phyloP scores from a whole-genome alignment of 1,140 invertebrate genomes.

The Portunus trituberculatus region DNA sequence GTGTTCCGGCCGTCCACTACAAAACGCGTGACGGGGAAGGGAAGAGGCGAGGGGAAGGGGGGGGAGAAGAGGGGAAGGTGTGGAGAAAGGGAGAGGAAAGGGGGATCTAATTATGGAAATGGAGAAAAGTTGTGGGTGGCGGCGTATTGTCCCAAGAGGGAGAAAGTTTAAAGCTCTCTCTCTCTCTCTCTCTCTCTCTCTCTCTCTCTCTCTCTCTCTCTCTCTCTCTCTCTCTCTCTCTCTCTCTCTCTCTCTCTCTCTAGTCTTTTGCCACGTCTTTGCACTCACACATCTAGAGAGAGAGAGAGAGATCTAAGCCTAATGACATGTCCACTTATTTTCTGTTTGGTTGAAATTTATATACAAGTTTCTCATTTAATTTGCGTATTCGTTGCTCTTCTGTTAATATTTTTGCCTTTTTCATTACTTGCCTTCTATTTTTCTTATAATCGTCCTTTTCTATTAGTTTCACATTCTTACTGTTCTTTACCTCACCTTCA shows the following conservation, averaged over 20 bases:
- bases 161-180: conserved; percentile 21
- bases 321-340: background rate
- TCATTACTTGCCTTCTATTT: no score
- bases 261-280: background rate
- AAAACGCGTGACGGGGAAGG: background rate
- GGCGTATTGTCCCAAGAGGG: background rate
- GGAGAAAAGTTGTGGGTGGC: background rate
- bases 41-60: background rate
- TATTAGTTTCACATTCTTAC: no score
- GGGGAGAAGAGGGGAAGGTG: background rate
- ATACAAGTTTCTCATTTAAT: no score
- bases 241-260: background rate
- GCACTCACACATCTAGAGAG: background rate
- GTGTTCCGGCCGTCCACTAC: background rate
- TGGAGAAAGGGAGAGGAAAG: background rate
- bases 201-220: conserved; percentile 20
- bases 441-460: no score
- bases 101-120: background rate
- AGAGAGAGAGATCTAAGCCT: background rate
- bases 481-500: no score
- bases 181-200: conserved; percentile 20
- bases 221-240: conserved; percentile 20
- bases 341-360: no score
- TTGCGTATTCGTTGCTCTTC: no score
- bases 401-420: no score